Evolutionary conservation across 1,140 invertebrate species (phyloP), one percentile per base, ranked within the genome.

Genomic region (Plutomurus gul): DNA sequence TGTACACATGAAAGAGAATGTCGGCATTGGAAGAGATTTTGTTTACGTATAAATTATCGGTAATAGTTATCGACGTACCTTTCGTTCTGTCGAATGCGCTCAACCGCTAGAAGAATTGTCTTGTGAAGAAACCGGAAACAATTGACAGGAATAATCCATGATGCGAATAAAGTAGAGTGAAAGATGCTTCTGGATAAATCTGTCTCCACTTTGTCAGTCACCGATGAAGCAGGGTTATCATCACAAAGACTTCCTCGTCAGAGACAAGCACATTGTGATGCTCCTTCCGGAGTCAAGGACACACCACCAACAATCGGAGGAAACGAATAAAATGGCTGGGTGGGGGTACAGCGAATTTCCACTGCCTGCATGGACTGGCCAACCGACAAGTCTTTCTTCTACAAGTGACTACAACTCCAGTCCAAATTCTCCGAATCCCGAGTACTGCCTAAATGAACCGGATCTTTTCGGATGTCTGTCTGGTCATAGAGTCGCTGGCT

Each of bases 321-420:
- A 65, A 65, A 65, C 27, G 56, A 30, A 30, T 65, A 65, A 65
- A 30, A 65, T 65, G 56, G 56, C 56, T 65, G 56, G 30, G 39
- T 8, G 4, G 25, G 20, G 4, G 4, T 11, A 47, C n/a, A 18
- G 22, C 0, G 18, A 49, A 49, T 18, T 20, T 18, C 39, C n/a
- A 43, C 39, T 43, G n/a, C n/a, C 7, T 3, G 2, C n/a, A 43
- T 4, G 11, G n/a, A 10, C 11, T n/a, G 25, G 25, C n/a, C n/a
- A 30, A 27, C 51, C 51, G 51, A 60, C 27, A 60, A n/a, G n/a
- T n/a, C 30, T 33, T 4, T n/a, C 16, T 18, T 65, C 56, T 30
- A 65, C 56, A 65, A 65, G 56, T 65, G 56, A 65, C 56, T 65
- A n/a, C 56, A 65, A 65, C 27, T 65, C 56, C 56, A 27, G n/a